Evolutionary conservation across 2,888 invertebrate species (phyloP).

Genomic region (Monochamus alternatus): DNA sequence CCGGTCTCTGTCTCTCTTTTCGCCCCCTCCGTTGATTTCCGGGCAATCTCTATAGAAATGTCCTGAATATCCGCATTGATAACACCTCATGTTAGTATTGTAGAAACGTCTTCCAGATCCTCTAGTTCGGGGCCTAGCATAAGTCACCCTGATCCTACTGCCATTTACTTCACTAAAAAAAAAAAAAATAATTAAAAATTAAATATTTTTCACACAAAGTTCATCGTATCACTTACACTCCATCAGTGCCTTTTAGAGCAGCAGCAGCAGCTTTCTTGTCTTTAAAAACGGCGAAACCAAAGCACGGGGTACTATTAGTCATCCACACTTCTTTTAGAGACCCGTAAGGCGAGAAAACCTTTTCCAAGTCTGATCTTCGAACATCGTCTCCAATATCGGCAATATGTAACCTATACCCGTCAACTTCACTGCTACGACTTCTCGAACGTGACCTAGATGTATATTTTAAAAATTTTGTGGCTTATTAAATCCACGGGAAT

Average conservation of each 20-base stretch:
- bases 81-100: constrained; percentile 75
- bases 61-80: constrained; percentile 75
- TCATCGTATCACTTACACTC: constrained; percentile 68
- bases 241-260: constrained; percentile 71
- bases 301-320: constrained; percentile 75
- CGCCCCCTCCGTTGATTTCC: constrained; percentile 67
- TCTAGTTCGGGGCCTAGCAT: constrained; percentile 73
- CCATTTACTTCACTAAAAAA: constrained; percentile 71
- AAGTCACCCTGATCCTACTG: constrained; percentile 72
- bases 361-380: constrained; percentile 73
- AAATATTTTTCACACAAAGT: neutral
- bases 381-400: constrained; percentile 74
- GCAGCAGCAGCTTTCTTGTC: constrained; percentile 73
- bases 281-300: constrained; percentile 76
- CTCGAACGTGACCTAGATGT: constrained; percentile 65
- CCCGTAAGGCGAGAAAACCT: constrained; percentile 74
- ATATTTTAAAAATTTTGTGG: neutral
- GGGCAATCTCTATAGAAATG: constrained; percentile 76
- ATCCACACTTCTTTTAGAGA: constrained; percentile 74
- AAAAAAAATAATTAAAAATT: constrained; percentile 21
- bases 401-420: constrained; percentile 72
- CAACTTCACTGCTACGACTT: constrained; percentile 67
- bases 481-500: constrained; percentile 56
- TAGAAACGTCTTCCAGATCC: constrained; percentile 72
- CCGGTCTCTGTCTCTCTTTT: constrained; percentile 64